Base-by-base conservation (phyloP, 2,797 vertebrate species). In the Smutsia temminckii region DNA sequence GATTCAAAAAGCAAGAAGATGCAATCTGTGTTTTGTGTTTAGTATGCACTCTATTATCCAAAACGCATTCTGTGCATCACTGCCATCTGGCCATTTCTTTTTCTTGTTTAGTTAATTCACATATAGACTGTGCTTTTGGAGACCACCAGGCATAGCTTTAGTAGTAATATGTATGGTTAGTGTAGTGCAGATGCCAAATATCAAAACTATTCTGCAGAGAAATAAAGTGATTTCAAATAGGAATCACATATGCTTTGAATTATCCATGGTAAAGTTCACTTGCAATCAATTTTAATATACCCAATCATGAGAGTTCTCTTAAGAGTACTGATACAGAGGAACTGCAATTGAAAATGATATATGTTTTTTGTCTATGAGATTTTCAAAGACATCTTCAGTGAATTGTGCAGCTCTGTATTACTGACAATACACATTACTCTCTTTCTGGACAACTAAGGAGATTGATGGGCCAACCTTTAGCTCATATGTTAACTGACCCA, bases 401-500 rank as follows among this genome's bases (percentile, higher is more conserved):
- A 96, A 5, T 85, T 57, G 51, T 66, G 78, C 20, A 80, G 8
- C 37, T 29, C 14, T 20, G 75, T 89, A 83, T 51, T 90, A 55
- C 49, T 87, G 14, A 66, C 55, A 83, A 91, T 83, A 95, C 75
- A 23, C 0, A 0, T 89, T 83, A 74, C 51, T 91, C 74, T 68
- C 7, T 95, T 96, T 93, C 89, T 16, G 37, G 74, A 92, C 96
- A 23, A 79, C 81, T 85, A 89, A 89, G 86, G 75, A 63, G 89
- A 98, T 92, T 88, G 95, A 97, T 91, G 89, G 71, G 85, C 57
- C 88, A 91, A 90, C 87, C 79, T 95, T 95, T 68, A 97, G 92
- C 95, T 98, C 75, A 6, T 85, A 85, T 86, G 79, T 95, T 97
- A 95, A 97, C 80, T 98, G 97, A 81, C 96, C 93, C 95, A 95